These are phyloP conservation scores for Centruroides sculpturatus DNA, from an alignment of 1,140 invertebrate genomes.

Conservation along the genomic window DNA sequence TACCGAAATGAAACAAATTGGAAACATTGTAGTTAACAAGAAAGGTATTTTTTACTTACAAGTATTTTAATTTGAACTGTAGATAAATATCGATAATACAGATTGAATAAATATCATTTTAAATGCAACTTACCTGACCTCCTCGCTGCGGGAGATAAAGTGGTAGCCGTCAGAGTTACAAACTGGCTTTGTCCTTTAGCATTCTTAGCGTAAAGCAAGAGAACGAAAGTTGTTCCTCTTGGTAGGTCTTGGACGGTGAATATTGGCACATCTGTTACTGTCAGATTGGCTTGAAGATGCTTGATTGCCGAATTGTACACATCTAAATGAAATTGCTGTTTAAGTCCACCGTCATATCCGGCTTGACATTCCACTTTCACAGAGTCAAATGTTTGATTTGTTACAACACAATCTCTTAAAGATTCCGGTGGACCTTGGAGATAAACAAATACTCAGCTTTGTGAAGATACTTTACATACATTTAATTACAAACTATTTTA, in stretches of 20 bases:
- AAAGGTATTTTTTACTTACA: background rate
- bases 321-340: slow-evolving; percentile 67
- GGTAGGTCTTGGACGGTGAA: slow-evolving; percentile 45
- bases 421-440: slow-evolving; percentile 22
- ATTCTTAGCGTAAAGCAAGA: slow-evolving; percentile 36
- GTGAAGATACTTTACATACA: background rate
- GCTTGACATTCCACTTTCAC: slow-evolving; percentile 54
- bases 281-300: slow-evolving; percentile 15
- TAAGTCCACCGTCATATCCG: slow-evolving; percentile 65
- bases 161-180: slow-evolving; percentile 15
- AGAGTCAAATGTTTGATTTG: slow-evolving; percentile 21
- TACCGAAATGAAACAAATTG: background rate
- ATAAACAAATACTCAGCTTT: background rate
- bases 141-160: slow-evolving; percentile 13
- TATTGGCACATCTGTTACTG: slow-evolving; percentile 4
- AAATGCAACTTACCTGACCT: slow-evolving; percentile 10
- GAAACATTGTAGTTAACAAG: background rate
- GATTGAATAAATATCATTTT: background rate
- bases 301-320: slow-evolving; percentile 45
- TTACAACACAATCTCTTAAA: slow-evolving; percentile 19
- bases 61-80: background rate
- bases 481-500: too few relatives aligned
- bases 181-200: slow-evolving; percentile 16
- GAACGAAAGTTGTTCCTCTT: slow-evolving; percentile 54
- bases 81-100: background rate